These are phyloP conservation scores for Nebria ingens DNA, from an alignment of 1,140 invertebrate genomes.

Conservation along the genomic window DNA sequence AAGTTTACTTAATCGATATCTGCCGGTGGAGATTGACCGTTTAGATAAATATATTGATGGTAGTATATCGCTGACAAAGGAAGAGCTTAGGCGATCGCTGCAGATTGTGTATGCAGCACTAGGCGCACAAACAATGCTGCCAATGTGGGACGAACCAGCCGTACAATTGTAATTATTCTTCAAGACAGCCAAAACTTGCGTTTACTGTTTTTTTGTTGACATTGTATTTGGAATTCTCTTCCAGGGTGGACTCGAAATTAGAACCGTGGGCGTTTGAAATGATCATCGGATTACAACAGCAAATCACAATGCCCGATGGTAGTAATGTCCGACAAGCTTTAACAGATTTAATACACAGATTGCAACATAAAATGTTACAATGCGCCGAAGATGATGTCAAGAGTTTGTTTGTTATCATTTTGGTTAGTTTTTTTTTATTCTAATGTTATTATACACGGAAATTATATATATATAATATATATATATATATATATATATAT, in stretches of 20 bases:
- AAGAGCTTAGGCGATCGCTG: slow-evolving; percentile 32
- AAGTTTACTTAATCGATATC: slow-evolving; percentile 52
- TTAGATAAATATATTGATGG: slow-evolving; percentile 41
- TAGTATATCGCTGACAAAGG: slow-evolving; percentile 29
- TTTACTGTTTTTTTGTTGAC: too few relatives aligned
- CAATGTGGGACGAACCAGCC: slow-evolving; percentile 47
- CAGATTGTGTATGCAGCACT: slow-evolving; percentile 39
- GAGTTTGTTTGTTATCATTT: slow-evolving; percentile 49
- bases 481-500: slow-evolving; percentile 11
- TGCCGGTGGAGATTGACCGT: slow-evolving; percentile 42
- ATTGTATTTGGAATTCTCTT: too few relatives aligned
- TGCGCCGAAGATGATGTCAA: slow-evolving; percentile 65
- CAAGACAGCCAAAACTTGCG: too few relatives aligned
- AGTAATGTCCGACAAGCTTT: slow-evolving; percentile 49
- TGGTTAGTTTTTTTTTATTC: slow-evolving; percentile 23
- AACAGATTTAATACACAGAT: slow-evolving; percentile 38
- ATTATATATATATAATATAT: not conserved
- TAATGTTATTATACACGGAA: not conserved
- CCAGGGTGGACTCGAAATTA: slow-evolving; percentile 30
- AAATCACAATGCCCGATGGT: slow-evolving; percentile 49
- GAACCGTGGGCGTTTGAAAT: slow-evolving; percentile 33
- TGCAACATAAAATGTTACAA: slow-evolving; percentile 49
- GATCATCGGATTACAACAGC: slow-evolving; percentile 31
- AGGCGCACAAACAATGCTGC: slow-evolving; percentile 46
- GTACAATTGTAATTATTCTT: slow-evolving; percentile 41